These are phyloP conservation scores for Dicyrtoma fusca DNA, from an alignment of 2,888 invertebrate species.

Conservation along the genomic window DNA sequence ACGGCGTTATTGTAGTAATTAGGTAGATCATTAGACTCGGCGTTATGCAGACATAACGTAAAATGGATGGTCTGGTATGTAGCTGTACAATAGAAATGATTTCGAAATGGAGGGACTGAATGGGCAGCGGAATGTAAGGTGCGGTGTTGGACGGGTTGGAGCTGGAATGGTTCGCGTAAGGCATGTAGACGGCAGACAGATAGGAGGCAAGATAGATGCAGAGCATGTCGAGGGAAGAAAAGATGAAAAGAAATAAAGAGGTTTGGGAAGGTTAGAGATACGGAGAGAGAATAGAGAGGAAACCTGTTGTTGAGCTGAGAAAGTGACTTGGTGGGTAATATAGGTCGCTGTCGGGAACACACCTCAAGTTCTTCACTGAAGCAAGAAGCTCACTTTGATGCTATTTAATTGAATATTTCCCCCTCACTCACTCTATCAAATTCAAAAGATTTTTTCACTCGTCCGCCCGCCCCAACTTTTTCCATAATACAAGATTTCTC, in stretches of 20 bases:
- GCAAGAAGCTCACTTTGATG: constrained; percentile 47
- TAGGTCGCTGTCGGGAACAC: constrained; percentile 44
- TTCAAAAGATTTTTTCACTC: constrained; percentile 39
- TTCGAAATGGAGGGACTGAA: not conserved
- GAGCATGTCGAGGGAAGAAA: no score
- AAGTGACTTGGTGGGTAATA: constrained; percentile 27
- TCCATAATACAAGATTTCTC: constrained; percentile 4
- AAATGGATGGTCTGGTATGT: no score
- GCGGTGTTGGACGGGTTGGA: no score
- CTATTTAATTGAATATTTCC: constrained; percentile 47
- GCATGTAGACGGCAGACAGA: not conserved
- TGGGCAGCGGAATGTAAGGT: not conserved
- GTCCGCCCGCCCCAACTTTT: constrained; percentile 21
- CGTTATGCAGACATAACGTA: not conserved
- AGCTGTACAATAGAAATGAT: no score
- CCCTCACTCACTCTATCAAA: constrained; percentile 41
- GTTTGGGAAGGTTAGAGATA: not conserved
- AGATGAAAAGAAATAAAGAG: constrained; percentile 6
- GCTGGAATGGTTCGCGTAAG: no score
- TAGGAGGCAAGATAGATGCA: not conserved
- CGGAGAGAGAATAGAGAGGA: constrained; percentile 12
- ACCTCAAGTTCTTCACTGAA: constrained; percentile 42
- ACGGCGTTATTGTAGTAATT: no score
- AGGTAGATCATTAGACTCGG: no score
- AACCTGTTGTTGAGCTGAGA: constrained; percentile 27